Evolutionary conservation across 2,797 vertebrate genomes (phyloP).

Genomic region (Melopsittacus undulatus): DNA sequence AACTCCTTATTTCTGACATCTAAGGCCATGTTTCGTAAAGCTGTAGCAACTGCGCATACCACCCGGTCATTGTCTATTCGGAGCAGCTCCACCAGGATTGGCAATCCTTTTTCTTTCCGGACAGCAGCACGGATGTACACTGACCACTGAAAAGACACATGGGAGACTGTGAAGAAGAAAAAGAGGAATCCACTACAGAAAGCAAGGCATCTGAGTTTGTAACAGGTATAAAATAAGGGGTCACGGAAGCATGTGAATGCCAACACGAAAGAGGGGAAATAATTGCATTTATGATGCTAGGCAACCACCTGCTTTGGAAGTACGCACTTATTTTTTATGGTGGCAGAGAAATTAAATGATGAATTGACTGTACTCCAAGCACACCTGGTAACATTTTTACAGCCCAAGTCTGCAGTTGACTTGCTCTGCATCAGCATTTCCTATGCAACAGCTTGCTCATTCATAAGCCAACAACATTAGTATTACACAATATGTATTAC

Average conservation of each 20-base stretch:
- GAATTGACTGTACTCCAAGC: not conserved
- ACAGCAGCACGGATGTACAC: conserved; percentile 97
- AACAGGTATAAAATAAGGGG: not conserved
- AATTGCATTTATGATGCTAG: not conserved
- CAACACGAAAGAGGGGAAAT: not conserved
- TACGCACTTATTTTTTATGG: not conserved
- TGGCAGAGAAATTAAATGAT: not conserved
- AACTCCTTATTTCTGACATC: conserved; percentile 98
- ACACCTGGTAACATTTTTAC: not conserved
- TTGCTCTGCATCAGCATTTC: not conserved
- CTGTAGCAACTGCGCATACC: conserved; percentile 96
- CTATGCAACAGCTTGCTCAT: not conserved
- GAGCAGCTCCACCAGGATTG: conserved; percentile 95
- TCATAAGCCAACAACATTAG: not conserved
- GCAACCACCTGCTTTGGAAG: not conserved
- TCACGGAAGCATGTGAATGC: not conserved
- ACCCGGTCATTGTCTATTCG: conserved; percentile 98
- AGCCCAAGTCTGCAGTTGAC: not conserved
- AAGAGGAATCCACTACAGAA: not conserved
- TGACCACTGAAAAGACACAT: conserved; percentile 86
- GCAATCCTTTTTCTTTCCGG: conserved; percentile 96
- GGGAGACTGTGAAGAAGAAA: not conserved
- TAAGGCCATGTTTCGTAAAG: conserved; percentile 97
- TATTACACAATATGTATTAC: not conserved
- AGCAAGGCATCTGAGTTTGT: not conserved